A percentile compares a stretch with the other conserved stretches of the same genome.
phyloP scores from a whole-genome alignment of 2,888 invertebrate genomes.

The Sycophila texana region DNA sequence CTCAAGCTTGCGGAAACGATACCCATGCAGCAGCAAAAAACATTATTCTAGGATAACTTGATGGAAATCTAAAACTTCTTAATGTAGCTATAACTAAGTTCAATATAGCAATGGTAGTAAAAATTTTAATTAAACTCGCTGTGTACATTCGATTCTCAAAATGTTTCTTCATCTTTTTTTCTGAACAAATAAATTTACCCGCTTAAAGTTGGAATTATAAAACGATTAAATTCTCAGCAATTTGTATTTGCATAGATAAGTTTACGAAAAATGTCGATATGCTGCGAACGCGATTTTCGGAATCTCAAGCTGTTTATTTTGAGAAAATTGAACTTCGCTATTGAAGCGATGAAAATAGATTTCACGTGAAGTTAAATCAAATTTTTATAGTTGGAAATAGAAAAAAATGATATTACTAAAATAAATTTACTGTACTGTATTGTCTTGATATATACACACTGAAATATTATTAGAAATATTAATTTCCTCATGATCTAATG shows the following conservation, averaged over 20 bases:
- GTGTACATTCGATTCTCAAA: too few relatives aligned
- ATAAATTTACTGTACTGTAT: too few relatives aligned
- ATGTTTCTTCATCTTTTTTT: background rate
- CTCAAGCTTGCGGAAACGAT: conserved; percentile 39
- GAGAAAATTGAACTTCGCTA: conserved; percentile 16
- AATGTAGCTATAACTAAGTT: too few relatives aligned
- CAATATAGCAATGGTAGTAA: too few relatives aligned
- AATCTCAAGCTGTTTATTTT: conserved; percentile 25
- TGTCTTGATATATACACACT: too few relatives aligned
- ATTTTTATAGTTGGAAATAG: too few relatives aligned
- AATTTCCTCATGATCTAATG: too few relatives aligned
- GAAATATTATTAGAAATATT: too few relatives aligned
- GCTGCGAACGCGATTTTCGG: background rate
- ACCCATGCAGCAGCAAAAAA: conserved; percentile 5
- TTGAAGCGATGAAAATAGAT: conserved; percentile 21
- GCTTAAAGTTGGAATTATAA: background rate
- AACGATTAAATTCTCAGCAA: conserved; percentile 4
- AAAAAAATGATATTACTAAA: too few relatives aligned
- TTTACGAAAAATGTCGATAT: background rate
- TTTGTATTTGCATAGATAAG: background rate
- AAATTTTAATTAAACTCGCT: too few relatives aligned
- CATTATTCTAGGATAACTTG: conserved; percentile 45
- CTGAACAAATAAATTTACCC: background rate
- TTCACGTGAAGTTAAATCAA: background rate
- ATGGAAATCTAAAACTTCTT: conserved; percentile 30